Evolutionary conservation across 1,140 invertebrate species (phyloP).

Genomic region (Drosophila kanapiae): DNA sequence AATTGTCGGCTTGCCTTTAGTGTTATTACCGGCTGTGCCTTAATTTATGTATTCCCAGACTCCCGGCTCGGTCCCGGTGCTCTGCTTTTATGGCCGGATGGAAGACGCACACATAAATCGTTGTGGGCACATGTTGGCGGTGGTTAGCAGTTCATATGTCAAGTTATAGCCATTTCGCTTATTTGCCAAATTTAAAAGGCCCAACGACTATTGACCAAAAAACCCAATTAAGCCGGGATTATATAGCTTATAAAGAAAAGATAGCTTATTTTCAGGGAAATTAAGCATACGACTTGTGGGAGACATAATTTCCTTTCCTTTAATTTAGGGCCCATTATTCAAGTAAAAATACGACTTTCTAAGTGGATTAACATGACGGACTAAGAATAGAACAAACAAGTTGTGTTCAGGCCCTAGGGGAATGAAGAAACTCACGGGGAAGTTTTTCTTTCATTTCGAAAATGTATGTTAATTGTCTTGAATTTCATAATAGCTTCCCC

Average conservation of each 20-base stretch:
- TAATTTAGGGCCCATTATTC: neutral
- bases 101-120: slow-evolving; percentile 21
- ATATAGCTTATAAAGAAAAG: neutral
- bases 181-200: slow-evolving; percentile 11
- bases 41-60: slow-evolving; percentile 47
- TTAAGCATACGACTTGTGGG: neutral
- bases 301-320: neutral
- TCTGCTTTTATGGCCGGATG: slow-evolving; percentile 29
- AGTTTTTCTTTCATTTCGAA: slow-evolving; percentile 25
- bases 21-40: slow-evolving; percentile 49
- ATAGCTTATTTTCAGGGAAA: neutral
- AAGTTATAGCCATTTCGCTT: slow-evolving; percentile 23
- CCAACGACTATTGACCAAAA: neutral
- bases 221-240: neutral
- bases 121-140: slow-evolving; percentile 7
- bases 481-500: slow-evolving; percentile 7
- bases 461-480: slow-evolving; percentile 27
- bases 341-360: neutral
- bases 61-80: neutral
- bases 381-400: neutral
- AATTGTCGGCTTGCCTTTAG: slow-evolving; percentile 54
- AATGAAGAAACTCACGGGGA: slow-evolving; percentile 13
- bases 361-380: neutral
- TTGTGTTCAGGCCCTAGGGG: neutral
- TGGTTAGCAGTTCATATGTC: slow-evolving; percentile 15